Base-by-base conservation (phyloP, 1,140 invertebrate species). In the Drosophila subpulchrella region DNA sequence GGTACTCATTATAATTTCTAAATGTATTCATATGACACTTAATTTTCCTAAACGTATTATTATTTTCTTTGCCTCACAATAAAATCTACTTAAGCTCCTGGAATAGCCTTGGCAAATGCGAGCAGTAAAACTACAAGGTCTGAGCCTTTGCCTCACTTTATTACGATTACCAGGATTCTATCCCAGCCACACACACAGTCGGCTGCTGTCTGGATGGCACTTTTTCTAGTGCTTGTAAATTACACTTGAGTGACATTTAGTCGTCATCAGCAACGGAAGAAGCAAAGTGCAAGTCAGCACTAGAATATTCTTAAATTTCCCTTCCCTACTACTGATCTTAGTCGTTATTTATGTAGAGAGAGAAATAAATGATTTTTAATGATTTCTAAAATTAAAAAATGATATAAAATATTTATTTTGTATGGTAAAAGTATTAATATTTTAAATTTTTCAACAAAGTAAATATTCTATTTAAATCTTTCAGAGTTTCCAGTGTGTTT, bases 141-240 rank as follows among this genome's bases (percentile, higher is more conserved):
- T 36, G n/a, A 70, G 38, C 24, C 39, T 13, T 56, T 38, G 24
- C 34, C 50, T n/a, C 46, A 75, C 47, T 58, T 76, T 46, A 48
- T 60, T 66, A 34, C 32, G 73, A 61, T 39, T 74, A 46, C 41
- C 13, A 12, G 13, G 34, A 57, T 71, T 59, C 39, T 20, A 34
- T 48, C 5, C 24, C 24, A 36, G 6, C 27, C 17, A 15, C 24
- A 36, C 13, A 27, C 13, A 50, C 36, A 56, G 50, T 65, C 17
- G n/a, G 11, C 46, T 38, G n/a, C 38, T 53, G 58, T 39, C 59
- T 70, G 50, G 54, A 5, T 20, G 27, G 46, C 54, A 74, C 15
- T 86, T 85, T 84, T 68, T 83, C 36, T 57, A 66, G 60, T 54
- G 81, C 77, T 85, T 68, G 47, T 66, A 84, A 83, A 72, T 76